Evolutionary conservation across 2,113 vertebrate species (phyloP), one percentile per base, ranked within the genome.

Genomic region (Myxocyprinus asiaticus): DNA sequence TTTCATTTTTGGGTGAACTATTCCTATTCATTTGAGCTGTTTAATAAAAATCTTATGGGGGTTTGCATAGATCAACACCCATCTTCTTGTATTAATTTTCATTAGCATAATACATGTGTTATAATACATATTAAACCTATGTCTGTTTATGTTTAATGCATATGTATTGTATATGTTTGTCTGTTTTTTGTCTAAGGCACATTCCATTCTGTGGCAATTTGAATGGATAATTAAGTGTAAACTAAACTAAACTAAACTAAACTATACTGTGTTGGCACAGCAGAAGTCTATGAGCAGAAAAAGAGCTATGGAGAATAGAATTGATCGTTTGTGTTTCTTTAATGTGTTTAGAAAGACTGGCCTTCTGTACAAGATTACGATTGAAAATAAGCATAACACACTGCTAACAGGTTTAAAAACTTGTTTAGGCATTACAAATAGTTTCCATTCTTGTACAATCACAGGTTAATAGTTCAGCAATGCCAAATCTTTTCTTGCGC

Each of bases 401-500:
- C 7, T 44, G 42, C 50, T 66, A 9, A 79, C 11, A 56, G 8
- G 62, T 33, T 33, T 69, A 9, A 14, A 45, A 64, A 56, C 8
- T 6, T 59, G n/a, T 11, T 67, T 61, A n/a, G 7, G 9, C 51
- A 73, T 64, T 61, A 56, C 33, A 63, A 69, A 79, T 69, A 33
- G 43, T 56, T 76, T 66, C 22, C 67, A 70, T 51, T 67, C 61
- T 56, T 3, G 15, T 17, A 11, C 44, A 55, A n/a, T 76, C 65
- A 45, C 47, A 50, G 22, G 22, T 33, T 33, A 33, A 33, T 33
- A 33, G 53, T 72, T 76, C 45, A 76, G 50, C 66, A 76, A 72
- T 83, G 59, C 22, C 7, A 15, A 77, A 67, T 76, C 51, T 70
- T 82, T 85, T 56, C 77, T 68, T 67, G 53, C 50, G 68, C 73